Percentiles rank a stretch among this genome's conserved stretches.
These are phyloP conservation scores for Vulpes vulpes DNA, from an alignment of 2,113 vertebrate species.

Conservation along the genomic window DNA sequence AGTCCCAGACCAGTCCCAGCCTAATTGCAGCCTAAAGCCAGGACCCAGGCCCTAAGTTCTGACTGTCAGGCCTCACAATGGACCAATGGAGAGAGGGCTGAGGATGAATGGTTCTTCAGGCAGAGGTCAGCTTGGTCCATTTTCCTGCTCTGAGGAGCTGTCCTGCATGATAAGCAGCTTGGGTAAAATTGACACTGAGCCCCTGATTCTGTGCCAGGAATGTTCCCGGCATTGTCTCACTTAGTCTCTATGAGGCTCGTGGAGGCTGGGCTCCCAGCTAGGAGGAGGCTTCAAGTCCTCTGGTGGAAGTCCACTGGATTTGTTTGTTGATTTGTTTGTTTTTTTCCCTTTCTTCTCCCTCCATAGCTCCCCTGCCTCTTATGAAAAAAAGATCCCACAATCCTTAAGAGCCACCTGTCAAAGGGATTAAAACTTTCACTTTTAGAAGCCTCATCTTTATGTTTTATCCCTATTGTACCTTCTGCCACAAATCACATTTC, in stretches of 20 bases:
- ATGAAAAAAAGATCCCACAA: not conserved
- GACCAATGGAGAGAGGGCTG: not conserved
- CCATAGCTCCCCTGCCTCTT: not conserved
- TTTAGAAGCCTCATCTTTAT: slow-evolving; percentile 20
- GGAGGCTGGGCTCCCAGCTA: too few relatives aligned
- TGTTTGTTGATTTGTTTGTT: not conserved
- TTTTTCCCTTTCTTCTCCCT: not conserved
- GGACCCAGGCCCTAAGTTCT: not conserved
- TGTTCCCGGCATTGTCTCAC: accelerated
- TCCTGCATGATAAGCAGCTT: not conserved
- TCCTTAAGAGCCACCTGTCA: not conserved
- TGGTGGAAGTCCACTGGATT: not conserved
- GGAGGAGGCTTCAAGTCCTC: not conserved
- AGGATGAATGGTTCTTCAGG: not conserved
- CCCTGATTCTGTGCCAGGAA: not conserved
- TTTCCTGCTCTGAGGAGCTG: not conserved
- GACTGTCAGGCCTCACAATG: not conserved
- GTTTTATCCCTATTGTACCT: not conserved
- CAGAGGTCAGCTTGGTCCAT: not conserved
- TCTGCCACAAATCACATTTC: not conserved
- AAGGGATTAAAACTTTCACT: slow-evolving; percentile 42
- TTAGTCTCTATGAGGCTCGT: not conserved
- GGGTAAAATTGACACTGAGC: not conserved
- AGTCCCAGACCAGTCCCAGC: not conserved
- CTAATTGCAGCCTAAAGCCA: not conserved